Conservation (phyloP, 2,113 vertebrate genomes). For the Scomber scombrus region DNA sequence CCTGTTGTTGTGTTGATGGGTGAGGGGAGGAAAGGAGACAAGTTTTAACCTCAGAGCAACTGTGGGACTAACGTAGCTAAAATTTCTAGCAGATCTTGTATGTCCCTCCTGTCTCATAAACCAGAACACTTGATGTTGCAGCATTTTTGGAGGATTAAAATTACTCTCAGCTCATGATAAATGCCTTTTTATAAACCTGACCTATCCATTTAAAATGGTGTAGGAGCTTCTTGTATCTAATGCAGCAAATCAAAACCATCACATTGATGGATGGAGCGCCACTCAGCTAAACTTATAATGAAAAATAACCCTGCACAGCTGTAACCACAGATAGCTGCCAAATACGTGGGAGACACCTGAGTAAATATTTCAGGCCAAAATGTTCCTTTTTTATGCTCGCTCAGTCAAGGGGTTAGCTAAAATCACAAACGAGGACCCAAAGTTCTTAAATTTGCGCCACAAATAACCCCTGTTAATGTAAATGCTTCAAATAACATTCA, state of each 20-base stretch:
- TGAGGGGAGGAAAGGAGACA: neutral
- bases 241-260: neutral
- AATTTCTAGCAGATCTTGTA: neutral
- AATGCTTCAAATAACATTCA: constrained; percentile 4
- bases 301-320: constrained; percentile 23
- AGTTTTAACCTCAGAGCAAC: neutral
- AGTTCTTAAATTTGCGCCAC: neutral
- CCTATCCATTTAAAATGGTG: neutral
- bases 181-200: constrained; percentile 19
- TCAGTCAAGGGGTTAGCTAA: neutral
- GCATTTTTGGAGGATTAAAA: neutral
- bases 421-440: neutral
- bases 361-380: constrained; percentile 18
- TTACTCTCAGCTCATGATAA: constrained; percentile 11
- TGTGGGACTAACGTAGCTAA: neutral
- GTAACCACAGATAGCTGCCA: neutral
- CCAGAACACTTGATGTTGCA: neutral
- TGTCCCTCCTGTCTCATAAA: neutral
- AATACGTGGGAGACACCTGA: constrained; percentile 22
- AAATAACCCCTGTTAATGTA: neutral
- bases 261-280: constrained; percentile 11
- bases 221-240: constrained; percentile 1
- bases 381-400: neutral
- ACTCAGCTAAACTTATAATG: constrained; percentile 21
- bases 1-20: neutral